Conservation (phyloP, 1,140 invertebrate genomes). For the Acarapis woodi region DNA sequence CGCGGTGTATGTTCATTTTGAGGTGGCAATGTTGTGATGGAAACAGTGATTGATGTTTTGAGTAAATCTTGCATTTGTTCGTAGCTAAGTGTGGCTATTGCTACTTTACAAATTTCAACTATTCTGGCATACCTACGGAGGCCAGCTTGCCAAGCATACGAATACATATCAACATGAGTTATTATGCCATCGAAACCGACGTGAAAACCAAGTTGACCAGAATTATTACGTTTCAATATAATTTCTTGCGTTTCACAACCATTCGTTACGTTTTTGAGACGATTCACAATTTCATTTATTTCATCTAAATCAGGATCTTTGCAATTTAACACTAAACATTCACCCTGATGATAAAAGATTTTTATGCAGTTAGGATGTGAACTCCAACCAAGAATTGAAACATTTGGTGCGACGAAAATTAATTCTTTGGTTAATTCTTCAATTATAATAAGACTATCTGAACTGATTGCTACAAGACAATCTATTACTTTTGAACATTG, state of each 20-base stretch:
- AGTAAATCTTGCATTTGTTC: constrained; percentile 79
- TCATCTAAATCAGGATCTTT: constrained; percentile 26
- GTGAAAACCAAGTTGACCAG: constrained; percentile 73
- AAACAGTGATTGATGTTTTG: constrained; percentile 57
- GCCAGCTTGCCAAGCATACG: constrained; percentile 61
- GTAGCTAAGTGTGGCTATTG: constrained; percentile 58
- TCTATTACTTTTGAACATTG: constrained; percentile 34
- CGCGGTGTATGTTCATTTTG: constrained; percentile 31
- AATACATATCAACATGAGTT: constrained; percentile 62
- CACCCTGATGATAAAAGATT: constrained; percentile 10
- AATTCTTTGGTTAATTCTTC: constrained; percentile 6
- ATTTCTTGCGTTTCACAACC: constrained; percentile 39
- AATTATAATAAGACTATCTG: constrained; percentile 16
- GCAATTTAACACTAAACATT: constrained; percentile 7
- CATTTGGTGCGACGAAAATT: constrained; percentile 8
- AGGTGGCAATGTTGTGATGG: constrained; percentile 50
- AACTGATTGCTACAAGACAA: constrained; percentile 55
- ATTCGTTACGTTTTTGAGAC: constrained; percentile 35
- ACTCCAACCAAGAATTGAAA: constrained; percentile 10
- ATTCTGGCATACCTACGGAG: constrained; percentile 56
- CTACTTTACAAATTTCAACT: constrained; percentile 70
- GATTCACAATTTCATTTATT: constrained; percentile 38
- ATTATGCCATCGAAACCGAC: constrained; percentile 83
- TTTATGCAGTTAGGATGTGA: constrained; percentile 5
- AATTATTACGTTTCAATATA: constrained; percentile 38